Conservation (phyloP, 2,797 vertebrate species). For the Pseudomugil gertrudae region DNA sequence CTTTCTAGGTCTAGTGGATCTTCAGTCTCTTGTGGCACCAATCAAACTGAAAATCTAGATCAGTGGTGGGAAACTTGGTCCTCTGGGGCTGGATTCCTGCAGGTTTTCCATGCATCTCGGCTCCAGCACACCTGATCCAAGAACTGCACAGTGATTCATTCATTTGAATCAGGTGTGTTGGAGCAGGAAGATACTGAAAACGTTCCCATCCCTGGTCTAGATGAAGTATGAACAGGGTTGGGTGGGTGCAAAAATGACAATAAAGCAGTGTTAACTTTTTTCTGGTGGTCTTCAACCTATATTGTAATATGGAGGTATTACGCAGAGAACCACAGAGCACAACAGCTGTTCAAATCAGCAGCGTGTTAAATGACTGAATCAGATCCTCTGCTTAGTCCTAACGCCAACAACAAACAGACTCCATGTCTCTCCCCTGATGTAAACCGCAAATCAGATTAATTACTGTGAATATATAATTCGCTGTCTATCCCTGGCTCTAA, state of each 20-base stretch:
- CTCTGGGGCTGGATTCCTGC: too few species aligned
- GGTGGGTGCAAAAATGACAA: conserved; percentile 11
- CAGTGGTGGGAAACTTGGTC: too few species aligned
- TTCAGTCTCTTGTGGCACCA: conserved; percentile 5
- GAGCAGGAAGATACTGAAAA: too few species aligned
- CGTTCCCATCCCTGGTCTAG: too few species aligned
- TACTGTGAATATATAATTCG: conserved; percentile 74
- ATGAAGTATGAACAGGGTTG: conserved; percentile 23
- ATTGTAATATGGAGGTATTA: conserved; percentile 52
- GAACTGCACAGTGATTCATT: too few species aligned
- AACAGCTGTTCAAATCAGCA: conserved; percentile 79
- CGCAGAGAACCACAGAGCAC: conserved; percentile 52
- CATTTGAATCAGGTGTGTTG: too few species aligned
- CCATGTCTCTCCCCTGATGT: conserved; percentile 60
- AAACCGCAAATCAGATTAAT: conserved; percentile 79
- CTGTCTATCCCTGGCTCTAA: conserved; percentile 36
- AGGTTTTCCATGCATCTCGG: too few species aligned
- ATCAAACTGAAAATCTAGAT: conserved; percentile 10
- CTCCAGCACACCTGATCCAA: too few species aligned
- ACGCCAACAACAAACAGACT: conserved; percentile 76
- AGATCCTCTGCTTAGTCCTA: conserved; percentile 73
- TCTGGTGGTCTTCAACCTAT: conserved; percentile 16
- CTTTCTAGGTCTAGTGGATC: background rate
- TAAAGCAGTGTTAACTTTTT: background rate
- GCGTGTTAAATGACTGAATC: conserved; percentile 73